Conservation (phyloP, 2,113 vertebrate genomes). For the Cyphomyrus discorhynchus region DNA sequence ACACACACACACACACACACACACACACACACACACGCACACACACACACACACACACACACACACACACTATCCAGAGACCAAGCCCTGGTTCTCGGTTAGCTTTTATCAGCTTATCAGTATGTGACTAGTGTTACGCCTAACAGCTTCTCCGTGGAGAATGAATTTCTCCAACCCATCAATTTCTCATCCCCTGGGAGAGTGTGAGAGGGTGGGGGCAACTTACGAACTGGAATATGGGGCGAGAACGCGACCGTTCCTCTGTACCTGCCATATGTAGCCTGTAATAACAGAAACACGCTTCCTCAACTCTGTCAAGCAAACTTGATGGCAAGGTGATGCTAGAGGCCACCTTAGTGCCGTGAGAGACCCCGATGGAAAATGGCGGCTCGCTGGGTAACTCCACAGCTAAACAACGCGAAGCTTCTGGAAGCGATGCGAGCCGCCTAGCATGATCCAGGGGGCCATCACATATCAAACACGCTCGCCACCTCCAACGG, state of each 20-base stretch:
- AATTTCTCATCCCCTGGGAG: slow-evolving; percentile 7
- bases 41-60: slow-evolving; percentile 18
- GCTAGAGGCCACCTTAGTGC: neutral
- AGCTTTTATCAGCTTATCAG: slow-evolving; percentile 12
- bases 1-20: neutral
- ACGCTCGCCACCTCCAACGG: neutral
- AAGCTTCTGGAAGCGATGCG: neutral
- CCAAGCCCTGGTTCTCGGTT: neutral
- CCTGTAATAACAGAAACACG: neutral
- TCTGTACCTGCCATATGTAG: neutral
- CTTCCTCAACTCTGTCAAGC: neutral
- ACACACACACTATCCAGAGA: neutral
- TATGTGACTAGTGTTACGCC: neutral
- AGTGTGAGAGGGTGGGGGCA: neutral
- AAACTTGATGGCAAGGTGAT: neutral
- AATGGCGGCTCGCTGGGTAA: neutral
- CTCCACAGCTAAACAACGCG: neutral
- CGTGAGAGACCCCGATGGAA: neutral
- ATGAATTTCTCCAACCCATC: slow-evolving; percentile 10
- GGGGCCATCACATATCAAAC: neutral
- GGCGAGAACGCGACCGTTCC: neutral
- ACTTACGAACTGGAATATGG: neutral
- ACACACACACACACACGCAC: neutral
- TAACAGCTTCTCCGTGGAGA: slow-evolving; percentile 9
- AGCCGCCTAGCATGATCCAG: neutral